Evolutionary conservation across 2,888 invertebrate genomes (phyloP), one percentile per base, ranked within the genome.

Genomic region (Cheilosia impressa): DNA sequence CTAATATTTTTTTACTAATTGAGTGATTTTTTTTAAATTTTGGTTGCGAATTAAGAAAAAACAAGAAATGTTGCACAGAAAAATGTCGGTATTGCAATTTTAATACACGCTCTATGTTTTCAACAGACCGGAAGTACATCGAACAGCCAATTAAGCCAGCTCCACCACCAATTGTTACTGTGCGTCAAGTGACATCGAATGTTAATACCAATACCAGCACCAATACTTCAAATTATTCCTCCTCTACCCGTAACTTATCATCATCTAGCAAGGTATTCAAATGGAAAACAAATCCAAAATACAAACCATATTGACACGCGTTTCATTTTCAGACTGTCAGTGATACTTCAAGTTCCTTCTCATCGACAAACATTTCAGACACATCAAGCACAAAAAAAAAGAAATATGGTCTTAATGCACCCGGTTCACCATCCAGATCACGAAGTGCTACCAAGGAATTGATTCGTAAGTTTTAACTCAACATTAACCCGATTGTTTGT

Each of bases 401-500:
- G 90, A 95, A 95, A 89, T 96, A 96, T 90, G 96, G 95, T 71
- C 87, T 95, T 93, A 92, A 93, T 95, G 87, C 97, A 89, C 96
- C 96, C 0, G 96, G 96, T 88, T 95, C 97, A 75, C 96, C 97
- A 1, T 96, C 97, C 2, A 94, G 98, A 91, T 98, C 98, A 38
- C 95, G 98, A 89, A 97, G 96, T 91, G 95, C 97, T 41, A 98
- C 98, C 2, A 97, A 97, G 93, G 98, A 98, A 93, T 93, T 98
- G 88, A 93, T 95, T 95, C 94, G 91, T 90, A 90, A 78, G 90
- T 88, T 69, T 7, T 19, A 15, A 41, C n/a, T 7, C 10, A 60
- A 27, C 6, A 24, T n/a, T 22, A 1, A 19, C 0, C 3, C 31
- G 17, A 55, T 24, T 13, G 1, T 22, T 4, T 15, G 7, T 6